Percentiles rank a stretch among this genome's conserved stretches.
These are phyloP conservation scores for Flexamia atlantica DNA, from an alignment of 2,888 invertebrate species.

Conservation along the genomic window DNA sequence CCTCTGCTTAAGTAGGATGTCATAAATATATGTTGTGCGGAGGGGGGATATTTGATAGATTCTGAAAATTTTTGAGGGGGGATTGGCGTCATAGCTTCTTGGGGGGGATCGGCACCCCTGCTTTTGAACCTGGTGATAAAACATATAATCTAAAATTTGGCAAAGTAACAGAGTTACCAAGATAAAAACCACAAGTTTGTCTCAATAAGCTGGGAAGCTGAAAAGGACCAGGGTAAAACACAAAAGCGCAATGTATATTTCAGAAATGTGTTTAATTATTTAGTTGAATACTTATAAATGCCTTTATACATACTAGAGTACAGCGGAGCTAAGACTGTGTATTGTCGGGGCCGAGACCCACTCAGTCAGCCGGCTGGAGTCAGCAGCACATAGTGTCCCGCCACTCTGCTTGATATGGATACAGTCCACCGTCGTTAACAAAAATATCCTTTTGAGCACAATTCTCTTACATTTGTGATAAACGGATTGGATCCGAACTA, in stretches of 20 bases:
- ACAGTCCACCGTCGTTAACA: conserved; percentile 15
- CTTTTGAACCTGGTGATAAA: too few species aligned
- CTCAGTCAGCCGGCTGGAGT: background rate
- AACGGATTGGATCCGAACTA: background rate
- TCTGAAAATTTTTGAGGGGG: too few species aligned
- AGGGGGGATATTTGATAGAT: too few species aligned
- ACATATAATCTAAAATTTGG: too few species aligned
- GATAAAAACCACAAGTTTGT: too few species aligned
- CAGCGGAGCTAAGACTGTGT: conserved; percentile 43
- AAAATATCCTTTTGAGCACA: conserved; percentile 44
- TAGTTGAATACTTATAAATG: conserved; percentile 53
- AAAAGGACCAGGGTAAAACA: too few species aligned
- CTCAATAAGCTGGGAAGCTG: too few species aligned
- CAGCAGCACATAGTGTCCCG: conserved; percentile 37
- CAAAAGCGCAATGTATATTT: conserved; percentile 31
- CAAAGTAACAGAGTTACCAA: too few species aligned
- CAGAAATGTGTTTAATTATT: conserved; percentile 52
- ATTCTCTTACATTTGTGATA: conserved; percentile 17
- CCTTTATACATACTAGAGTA: conserved; percentile 52
- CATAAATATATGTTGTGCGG: too few species aligned
- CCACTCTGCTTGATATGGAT: conserved; percentile 35
- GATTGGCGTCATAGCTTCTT: too few species aligned
- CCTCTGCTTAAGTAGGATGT: too few species aligned
- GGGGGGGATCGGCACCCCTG: too few species aligned
- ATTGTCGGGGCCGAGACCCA: conserved; percentile 34